Evolutionary conservation across 2,888 invertebrate genomes (phyloP).

Genomic region (Agrenia bidenticulata): DNA sequence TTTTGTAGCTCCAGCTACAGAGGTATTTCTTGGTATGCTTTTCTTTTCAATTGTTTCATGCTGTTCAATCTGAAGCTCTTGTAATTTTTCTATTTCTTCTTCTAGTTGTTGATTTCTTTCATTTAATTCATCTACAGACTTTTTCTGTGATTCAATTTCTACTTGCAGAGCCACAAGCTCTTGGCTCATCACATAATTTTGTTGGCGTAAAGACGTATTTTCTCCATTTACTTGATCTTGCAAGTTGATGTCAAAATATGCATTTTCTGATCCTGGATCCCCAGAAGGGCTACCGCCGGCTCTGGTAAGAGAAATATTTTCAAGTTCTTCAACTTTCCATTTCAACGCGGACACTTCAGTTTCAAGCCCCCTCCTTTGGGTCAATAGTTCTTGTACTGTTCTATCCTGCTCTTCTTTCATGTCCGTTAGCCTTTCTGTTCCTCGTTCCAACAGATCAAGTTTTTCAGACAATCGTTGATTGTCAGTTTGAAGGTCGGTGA

Average conservation of each 20-base stretch:
- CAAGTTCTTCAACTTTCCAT: conserved; percentile 51
- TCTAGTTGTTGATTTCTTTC: conserved; percentile 16
- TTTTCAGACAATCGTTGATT: conserved; percentile 69
- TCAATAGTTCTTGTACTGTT: conserved; percentile 72
- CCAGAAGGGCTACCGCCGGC: not conserved
- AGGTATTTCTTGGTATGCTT: not conserved
- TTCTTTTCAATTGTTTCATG: not conserved
- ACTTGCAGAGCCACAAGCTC: conserved; percentile 29
- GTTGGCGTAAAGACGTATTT: conserved; percentile 17
- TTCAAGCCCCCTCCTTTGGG: conserved; percentile 69
- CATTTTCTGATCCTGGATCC: conserved; percentile 5
- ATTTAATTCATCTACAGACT: conserved; percentile 1
- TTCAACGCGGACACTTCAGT: conserved; percentile 65
- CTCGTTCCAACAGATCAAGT: conserved; percentile 71
- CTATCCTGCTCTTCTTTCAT: conserved; percentile 79
- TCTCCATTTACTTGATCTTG: not conserved
- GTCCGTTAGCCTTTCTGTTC: conserved; percentile 75
- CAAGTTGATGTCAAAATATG: not conserved
- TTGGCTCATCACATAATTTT: conserved; percentile 30
- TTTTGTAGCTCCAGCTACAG: not conserved
- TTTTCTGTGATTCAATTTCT: conserved; percentile 21
- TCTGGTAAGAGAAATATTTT: conserved; percentile 12
- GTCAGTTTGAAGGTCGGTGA: conserved; percentile 66
- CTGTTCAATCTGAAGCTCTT: conserved; percentile 21
- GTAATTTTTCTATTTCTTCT: conserved; percentile 26